Conservation (phyloP, 1,140 invertebrate genomes). For the Panonychus citri region DNA sequence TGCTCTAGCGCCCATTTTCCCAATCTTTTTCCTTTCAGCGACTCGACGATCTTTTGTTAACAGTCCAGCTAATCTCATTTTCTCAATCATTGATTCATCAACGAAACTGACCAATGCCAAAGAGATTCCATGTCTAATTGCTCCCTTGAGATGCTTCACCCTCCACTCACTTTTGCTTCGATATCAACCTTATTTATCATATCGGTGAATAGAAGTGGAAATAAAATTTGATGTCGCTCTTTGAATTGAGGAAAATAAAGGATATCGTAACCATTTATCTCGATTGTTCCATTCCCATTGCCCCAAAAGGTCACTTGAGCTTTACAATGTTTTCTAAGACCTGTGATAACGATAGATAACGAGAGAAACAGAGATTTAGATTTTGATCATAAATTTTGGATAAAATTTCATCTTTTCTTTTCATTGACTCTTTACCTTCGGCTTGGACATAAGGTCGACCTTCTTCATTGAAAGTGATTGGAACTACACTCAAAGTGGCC, state of each 20-base stretch:
- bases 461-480: slow-evolving; percentile 38
- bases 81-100: slow-evolving; percentile 42
- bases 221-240: slow-evolving; percentile 43
- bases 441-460: slow-evolving; percentile 40
- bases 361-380: not conserved
- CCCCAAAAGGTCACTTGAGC: slow-evolving; percentile 39
- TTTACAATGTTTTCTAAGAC: slow-evolving; percentile 40
- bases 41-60: slow-evolving; percentile 51
- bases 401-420: too few species aligned
- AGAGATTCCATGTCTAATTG: slow-evolving; percentile 60
- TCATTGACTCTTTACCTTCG: too few species aligned
- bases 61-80: slow-evolving; percentile 73
- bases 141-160: slow-evolving; percentile 52
- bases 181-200: slow-evolving; percentile 57
- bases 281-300: slow-evolving; percentile 55
- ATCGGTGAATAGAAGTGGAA: slow-evolving; percentile 55
- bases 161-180: slow-evolving; percentile 35
- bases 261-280: slow-evolving; percentile 46
- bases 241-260: slow-evolving; percentile 43
- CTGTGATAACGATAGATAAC: slow-evolving; percentile 24
- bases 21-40: slow-evolving; percentile 77
- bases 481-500: slow-evolving; percentile 22
- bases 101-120: slow-evolving; percentile 54
- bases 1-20: slow-evolving; percentile 64
- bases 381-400: too few species aligned